phyloP scores from a whole-genome alignment of 2,113 vertebrate species.

The Columba janthina region DNA sequence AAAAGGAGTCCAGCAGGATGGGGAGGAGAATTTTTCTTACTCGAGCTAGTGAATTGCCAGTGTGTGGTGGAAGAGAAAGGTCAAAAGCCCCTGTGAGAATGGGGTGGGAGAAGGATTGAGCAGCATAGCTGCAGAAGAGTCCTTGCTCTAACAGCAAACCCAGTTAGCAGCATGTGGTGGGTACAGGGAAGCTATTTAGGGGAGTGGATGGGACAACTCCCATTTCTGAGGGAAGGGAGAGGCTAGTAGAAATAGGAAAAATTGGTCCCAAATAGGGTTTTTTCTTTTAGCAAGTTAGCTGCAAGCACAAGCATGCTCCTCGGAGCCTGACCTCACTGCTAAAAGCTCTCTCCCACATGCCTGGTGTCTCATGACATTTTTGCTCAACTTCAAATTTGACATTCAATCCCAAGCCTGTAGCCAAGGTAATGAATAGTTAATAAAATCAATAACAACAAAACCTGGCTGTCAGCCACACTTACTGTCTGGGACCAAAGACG shows the following conservation, averaged over 20 bases:
- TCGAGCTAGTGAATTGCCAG: not conserved
- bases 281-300: conserved; percentile 44
- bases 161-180: not conserved
- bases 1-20: not conserved
- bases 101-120: not conserved
- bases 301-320: conserved; percentile 5
- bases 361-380: conserved; percentile 58
- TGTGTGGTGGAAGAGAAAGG: not conserved
- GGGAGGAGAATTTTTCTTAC: not conserved
- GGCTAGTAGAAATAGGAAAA: conserved; percentile 21
- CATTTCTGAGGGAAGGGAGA: not conserved
- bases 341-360: conserved; percentile 25
- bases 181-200: not conserved
- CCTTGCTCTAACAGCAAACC: not conserved
- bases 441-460: conserved; percentile 62
- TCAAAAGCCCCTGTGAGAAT: not conserved
- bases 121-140: not conserved
- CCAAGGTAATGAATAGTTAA: conserved; percentile 62
- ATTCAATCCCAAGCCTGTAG: conserved; percentile 45
- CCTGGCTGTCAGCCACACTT: conserved; percentile 21
- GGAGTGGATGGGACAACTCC: not conserved
- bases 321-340: conserved; percentile 36
- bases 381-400: conserved; percentile 40
- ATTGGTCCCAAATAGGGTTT: not conserved
- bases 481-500: not conserved